phyloP scores from a whole-genome alignment of 2,113 vertebrate species.

The Trichomycterus rosablanca region DNA sequence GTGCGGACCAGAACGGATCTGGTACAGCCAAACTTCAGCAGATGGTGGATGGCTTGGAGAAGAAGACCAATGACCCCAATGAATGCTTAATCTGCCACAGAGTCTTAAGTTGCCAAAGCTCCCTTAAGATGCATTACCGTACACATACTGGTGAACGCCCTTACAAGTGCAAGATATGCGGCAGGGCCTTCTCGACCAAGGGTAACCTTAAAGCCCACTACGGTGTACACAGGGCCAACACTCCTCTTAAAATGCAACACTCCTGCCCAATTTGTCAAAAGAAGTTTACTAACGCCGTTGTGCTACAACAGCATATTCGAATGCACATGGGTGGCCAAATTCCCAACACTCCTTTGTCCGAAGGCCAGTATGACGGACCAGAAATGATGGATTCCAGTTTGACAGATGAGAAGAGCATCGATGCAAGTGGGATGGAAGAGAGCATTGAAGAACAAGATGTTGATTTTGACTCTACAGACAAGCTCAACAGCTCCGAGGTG shows the following conservation, averaged over 20 bases:
- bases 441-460: conserved; percentile 68
- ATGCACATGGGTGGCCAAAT: conserved; percentile 99
- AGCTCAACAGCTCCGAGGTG: conserved; percentile 50
- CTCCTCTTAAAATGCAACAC: conserved; percentile 86
- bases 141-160: conserved; percentile 96
- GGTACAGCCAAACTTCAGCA: conserved; percentile 94
- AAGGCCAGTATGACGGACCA: conserved; percentile 66
- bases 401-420: conserved; percentile 61
- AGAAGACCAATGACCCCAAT: conserved; percentile 83
- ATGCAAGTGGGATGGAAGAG: conserved; percentile 54
- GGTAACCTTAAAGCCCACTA: conserved; percentile 97
- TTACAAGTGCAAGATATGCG: conserved; percentile 93
- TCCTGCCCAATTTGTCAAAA: conserved; percentile 98
- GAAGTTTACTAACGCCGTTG: conserved; percentile 94
- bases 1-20: conserved; percentile 79
- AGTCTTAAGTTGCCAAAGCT: conserved; percentile 94
- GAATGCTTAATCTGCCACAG: conserved; percentile 92
- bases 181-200: conserved; percentile 93
- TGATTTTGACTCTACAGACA: conserved; percentile 66
- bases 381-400: conserved; percentile 60
- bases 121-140: conserved; percentile 97
- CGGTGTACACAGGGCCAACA: conserved; percentile 84
- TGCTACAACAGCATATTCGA: conserved; percentile 94
- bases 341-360: conserved; percentile 83
- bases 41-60: conserved; percentile 92